Evolutionary conservation across 30 jellyfish, hydroid and myxozoan genomes (phyloP).

Genomic region (Aurelia coerulea): DNA sequence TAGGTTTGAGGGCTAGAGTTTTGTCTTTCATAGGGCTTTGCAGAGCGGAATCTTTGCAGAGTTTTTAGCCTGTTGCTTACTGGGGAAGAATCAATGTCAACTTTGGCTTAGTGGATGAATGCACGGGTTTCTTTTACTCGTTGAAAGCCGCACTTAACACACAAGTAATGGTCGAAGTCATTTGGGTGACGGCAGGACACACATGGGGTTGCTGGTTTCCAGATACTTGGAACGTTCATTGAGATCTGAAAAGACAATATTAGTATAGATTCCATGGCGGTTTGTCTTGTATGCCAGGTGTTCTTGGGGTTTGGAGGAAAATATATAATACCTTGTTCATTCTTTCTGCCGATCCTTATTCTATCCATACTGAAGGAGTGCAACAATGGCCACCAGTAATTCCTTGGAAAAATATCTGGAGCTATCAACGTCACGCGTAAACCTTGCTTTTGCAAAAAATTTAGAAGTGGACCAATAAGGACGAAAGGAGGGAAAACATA

Average conservation of each 20-base stretch:
- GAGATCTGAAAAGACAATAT: no score
- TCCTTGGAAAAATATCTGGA: no score
- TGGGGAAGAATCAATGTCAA: background rate
- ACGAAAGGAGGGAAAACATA: slow-evolving; percentile 18
- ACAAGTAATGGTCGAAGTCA: background rate
- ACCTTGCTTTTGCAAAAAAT: background rate
- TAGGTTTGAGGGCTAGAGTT: background rate
- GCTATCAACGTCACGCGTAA: no score
- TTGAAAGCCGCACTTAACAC: background rate
- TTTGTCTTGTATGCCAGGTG: no score
- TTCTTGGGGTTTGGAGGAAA: no score
- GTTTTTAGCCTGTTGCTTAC: background rate
- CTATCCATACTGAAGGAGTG: no score
- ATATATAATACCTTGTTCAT: background rate
- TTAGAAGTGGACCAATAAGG: slow-evolving; percentile 3
- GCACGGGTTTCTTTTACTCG: background rate
- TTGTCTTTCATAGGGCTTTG: slow-evolving; percentile 11
- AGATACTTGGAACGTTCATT: background rate
- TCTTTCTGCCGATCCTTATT: background rate
- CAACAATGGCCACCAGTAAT: no score
- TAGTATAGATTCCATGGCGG: no score
- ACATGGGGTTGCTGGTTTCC: slow-evolving; percentile 12
- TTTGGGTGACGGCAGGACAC: background rate
- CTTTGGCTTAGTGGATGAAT: background rate
- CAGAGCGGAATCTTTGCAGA: background rate